These are phyloP conservation scores for Branchipolynoe longqiensis DNA, from an alignment of 2,888 invertebrate species.

Conservation along the genomic window DNA sequence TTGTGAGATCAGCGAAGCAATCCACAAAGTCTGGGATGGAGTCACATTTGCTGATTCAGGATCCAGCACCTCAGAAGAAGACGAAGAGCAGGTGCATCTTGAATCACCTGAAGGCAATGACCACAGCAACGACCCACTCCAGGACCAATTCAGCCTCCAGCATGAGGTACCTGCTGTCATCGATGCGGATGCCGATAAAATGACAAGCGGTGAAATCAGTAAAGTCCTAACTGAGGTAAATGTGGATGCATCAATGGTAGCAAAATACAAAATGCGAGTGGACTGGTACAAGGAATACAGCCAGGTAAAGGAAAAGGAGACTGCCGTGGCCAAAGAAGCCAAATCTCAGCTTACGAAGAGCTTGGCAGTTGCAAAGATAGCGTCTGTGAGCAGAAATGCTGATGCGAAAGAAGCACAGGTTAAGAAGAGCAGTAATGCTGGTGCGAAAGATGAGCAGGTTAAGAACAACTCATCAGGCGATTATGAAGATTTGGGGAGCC, in stretches of 20 bases:
- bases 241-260: background rate
- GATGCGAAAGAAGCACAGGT: too few species aligned
- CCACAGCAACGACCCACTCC: too few species aligned
- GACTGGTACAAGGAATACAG: constrained; percentile 41
- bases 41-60: background rate
- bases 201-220: constrained; percentile 28
- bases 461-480: background rate
- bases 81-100: background rate
- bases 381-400: too few species aligned
- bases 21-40: background rate
- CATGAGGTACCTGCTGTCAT: background rate
- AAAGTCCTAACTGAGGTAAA: background rate
- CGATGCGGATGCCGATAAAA: background rate
- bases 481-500: background rate
- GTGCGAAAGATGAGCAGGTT: too few species aligned
- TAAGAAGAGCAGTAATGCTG: too few species aligned
- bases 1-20: constrained; percentile 7
- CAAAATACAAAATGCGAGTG: constrained; percentile 29
- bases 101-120: background rate
- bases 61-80: background rate
- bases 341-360: too few species aligned
- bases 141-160: background rate
- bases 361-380: too few species aligned
- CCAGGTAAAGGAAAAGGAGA: constrained; percentile 1
- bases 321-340: background rate